Evolutionary conservation across 2,888 invertebrate genomes (phyloP), one percentile per base, ranked within the genome.

Genomic region (Odontothrips loti): DNA sequence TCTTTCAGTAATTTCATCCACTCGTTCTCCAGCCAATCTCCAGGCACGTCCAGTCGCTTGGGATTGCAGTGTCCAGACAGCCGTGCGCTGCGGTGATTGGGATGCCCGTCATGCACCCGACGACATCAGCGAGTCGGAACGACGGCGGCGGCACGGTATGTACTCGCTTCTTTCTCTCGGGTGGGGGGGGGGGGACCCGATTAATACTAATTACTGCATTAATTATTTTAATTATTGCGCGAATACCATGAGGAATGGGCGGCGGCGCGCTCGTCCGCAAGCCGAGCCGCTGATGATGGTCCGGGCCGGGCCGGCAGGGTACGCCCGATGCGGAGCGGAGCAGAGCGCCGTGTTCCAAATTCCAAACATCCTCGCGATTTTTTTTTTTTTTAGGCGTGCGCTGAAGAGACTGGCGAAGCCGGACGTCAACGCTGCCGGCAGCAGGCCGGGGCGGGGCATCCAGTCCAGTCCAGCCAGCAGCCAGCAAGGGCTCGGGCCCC

Each of bases 141-240:
- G n/a, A n/a, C n/a, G n/a, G n/a, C n/a, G 27, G 12, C 68, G 8
- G 23, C 68, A 6, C 68, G 27, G 68, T 27, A 68, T 68, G 12
- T 9, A 12, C 23, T 27, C 68, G 8, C 68, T 75, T 75, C 27
- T 75, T 75, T 75, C 9, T 27, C 68, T 23, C n/a, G n/a, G 15
- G 12, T 51, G 63, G 20, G 63, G 2, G 63, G n/a, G 51, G 68
- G 10, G 68, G 12, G 27, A 75, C 23, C 68, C 68, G 68, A 75
- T 75, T 75, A 75, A 75, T 75, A 75, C 68, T 75, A 75, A 75
- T 75, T 75, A 75, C 68, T 75, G 68, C 68, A 75, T 75, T 75
- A 75, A 75, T 75, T 75, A 75, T 27, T 75, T 75, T 75, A 75
- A 75, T 75, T 75, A 75, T 75, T 75, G 68, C 68, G 68, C 68